Conservation (phyloP, 2,797 vertebrate species). For the Manis crassicaudata region DNA sequence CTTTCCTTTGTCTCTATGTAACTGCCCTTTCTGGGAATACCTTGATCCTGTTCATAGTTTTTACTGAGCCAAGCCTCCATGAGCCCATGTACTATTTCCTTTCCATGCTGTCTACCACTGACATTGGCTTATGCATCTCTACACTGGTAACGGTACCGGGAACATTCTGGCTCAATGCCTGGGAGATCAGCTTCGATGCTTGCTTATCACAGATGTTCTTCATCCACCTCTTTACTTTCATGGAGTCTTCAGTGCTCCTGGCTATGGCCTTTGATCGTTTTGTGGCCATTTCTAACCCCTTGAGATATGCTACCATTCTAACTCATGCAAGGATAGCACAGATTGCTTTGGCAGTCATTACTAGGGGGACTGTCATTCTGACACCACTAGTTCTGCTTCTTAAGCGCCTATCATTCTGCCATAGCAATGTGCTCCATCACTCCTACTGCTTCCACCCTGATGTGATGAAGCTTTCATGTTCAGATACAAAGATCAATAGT, state of each 20-base stretch:
- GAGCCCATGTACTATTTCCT: constrained; percentile 90
- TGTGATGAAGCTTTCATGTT: constrained; percentile 63
- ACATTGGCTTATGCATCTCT: constrained; percentile 80
- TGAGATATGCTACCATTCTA: constrained; percentile 61
- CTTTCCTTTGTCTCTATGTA: constrained; percentile 69
- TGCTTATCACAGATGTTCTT: constrained; percentile 90
- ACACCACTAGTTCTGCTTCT: constrained; percentile 63
- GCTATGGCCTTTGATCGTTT: constrained; percentile 72
- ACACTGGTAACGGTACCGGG: constrained; percentile 85
- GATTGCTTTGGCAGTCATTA: constrained; percentile 49
- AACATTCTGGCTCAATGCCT: constrained; percentile 82
- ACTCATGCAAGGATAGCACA: constrained; percentile 53
- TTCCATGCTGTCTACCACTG: constrained; percentile 81
- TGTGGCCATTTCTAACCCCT: constrained; percentile 70
- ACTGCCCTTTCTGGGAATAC: constrained; percentile 85
- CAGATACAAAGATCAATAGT: constrained; percentile 69
- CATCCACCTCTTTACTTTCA: constrained; percentile 83
- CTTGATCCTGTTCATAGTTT: constrained; percentile 82
- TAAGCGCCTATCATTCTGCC: constrained; percentile 60
- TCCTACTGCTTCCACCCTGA: constrained; percentile 73
- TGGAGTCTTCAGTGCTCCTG: constrained; percentile 72
- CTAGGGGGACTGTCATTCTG: constrained; percentile 47
- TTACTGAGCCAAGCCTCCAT: constrained; percentile 82
- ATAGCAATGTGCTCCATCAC: not conserved
- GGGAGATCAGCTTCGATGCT: constrained; percentile 80